Evolutionary conservation across 64 coral and sea anemone species (phyloP).

Genomic region (Actinia equina): DNA sequence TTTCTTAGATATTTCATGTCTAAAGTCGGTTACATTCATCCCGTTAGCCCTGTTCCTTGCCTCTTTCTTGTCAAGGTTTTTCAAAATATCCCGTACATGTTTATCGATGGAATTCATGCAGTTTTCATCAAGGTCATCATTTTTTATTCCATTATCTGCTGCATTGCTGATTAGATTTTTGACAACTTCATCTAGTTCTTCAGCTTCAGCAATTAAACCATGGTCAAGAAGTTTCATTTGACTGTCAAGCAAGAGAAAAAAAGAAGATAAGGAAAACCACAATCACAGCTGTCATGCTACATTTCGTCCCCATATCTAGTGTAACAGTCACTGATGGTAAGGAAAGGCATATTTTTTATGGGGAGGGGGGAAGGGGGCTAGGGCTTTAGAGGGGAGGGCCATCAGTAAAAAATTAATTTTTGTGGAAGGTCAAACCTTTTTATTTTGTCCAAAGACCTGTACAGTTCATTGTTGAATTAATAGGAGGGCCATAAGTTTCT

Average conservation of each 20-base stretch:
- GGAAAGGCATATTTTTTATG: too few species aligned
- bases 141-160: slow-evolving; percentile 8
- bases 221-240: slow-evolving; percentile 94
- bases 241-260: slow-evolving; percentile 11
- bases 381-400: too few species aligned
- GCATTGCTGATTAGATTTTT: slow-evolving; percentile 1
- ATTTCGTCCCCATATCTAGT: too few species aligned
- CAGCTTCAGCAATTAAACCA: slow-evolving; percentile 68
- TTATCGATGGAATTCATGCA: slow-evolving; percentile 43
- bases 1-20: slow-evolving; percentile 76
- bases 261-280: background rate
- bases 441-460: too few species aligned
- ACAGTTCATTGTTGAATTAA: too few species aligned
- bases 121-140: slow-evolving; percentile 25
- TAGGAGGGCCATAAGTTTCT: too few species aligned
- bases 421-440: too few species aligned
- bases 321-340: too few species aligned
- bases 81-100: slow-evolving; percentile 36
- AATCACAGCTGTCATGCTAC: too few species aligned
- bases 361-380: too few species aligned
- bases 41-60: slow-evolving; percentile 47
- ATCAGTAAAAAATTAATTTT: too few species aligned
- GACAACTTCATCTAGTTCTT: slow-evolving; percentile 52
- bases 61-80: slow-evolving; percentile 66
- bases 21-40: slow-evolving; percentile 82